Evolutionary conservation across 37 sponge, comb jelly and placozoan genomes (phyloP), one percentile per base, ranked within the genome.

Genomic region (Amphimedon queenslandica): DNA sequence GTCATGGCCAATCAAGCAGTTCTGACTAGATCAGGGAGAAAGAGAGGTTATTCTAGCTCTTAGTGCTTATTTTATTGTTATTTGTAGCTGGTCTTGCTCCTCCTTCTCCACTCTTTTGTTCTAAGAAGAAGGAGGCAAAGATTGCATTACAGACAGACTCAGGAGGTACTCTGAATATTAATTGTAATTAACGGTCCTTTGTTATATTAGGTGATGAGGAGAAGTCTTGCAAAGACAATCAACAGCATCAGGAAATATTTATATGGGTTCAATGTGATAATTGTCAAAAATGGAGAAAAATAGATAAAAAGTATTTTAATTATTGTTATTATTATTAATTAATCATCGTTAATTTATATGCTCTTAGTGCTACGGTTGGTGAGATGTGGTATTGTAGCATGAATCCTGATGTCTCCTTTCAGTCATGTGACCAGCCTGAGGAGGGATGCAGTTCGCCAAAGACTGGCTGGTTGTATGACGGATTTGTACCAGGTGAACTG

Each of bases 391-490:
- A 79, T 40, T 79, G 70, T 33, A 28, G 41, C 11, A 38, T 73
- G 73, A 34, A 67, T 38, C 38, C 64, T 42, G 47, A 73, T 73
- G 10, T 53, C 29, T 20, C 35, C 41, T 66, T 57, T 36, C 51
- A 66, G 43, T 83, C 84, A 47, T 89, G 90, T 74, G 80, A 79
- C n/a, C 25, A 43, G 37, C 69, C 90, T 32, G 90, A 89, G 72
- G 84, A 89, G 64, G 31, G 57, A 38, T 78, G 75, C 61, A 37
- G 53, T 1, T 24, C 34, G 0, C 41, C 60, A 0, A 68, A 67
- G 58, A n/a, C 56, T 57, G 29, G 5, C 0, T 85, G 56, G 55
- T 73, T 74, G 3, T 83, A 75, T 35, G 74, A 55, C 31, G 28
- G 71, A 36, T 27, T 89, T 11, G 51, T 40, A 25, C 36, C 60